A percentile compares a stretch with the other conserved stretches of the same genome.
Evolutionary conservation across 2,113 vertebrate genomes (phyloP).

Genomic region (Charina bottae): DNA sequence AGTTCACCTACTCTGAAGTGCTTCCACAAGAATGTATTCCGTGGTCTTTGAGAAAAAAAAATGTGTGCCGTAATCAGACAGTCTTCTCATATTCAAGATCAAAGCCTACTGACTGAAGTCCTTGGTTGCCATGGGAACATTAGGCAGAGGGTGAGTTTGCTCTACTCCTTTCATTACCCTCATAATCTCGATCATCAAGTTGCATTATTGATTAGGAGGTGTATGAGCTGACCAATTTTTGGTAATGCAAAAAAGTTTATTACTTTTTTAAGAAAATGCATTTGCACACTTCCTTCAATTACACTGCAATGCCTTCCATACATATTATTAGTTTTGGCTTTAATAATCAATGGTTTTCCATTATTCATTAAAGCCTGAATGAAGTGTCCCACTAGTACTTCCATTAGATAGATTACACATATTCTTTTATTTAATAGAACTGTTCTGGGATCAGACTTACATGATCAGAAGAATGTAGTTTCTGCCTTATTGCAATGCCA

Average conservation of each 20-base stretch:
- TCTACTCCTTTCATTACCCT: slow-evolving; percentile 57
- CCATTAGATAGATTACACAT: background rate
- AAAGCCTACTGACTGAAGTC: slow-evolving; percentile 62
- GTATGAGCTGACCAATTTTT: slow-evolving; percentile 47
- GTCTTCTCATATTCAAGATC: slow-evolving; percentile 63
- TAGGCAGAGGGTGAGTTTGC: slow-evolving; percentile 52
- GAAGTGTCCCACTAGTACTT: background rate
- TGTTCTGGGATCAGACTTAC: background rate
- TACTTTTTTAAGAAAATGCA: background rate
- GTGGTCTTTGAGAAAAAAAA: slow-evolving; percentile 52
- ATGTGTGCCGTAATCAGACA: slow-evolving; percentile 60
- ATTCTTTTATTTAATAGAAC: slow-evolving; percentile 1
- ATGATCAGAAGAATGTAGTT: background rate
- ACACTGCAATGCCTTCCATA: slow-evolving; percentile 36
- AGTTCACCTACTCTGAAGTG: slow-evolving; percentile 56
- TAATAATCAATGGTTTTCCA: background rate
- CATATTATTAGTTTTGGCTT: slow-evolving; percentile 27
- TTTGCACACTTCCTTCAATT: slow-evolving; percentile 31
- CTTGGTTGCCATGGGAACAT: slow-evolving; percentile 53
- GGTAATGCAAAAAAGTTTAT: slow-evolving; percentile 38
- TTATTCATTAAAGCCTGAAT: background rate
- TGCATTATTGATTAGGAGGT: slow-evolving; percentile 40
- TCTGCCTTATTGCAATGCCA: background rate
- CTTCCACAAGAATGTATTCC: slow-evolving; percentile 64
- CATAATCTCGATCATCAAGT: slow-evolving; percentile 50